A percentile compares a stretch with the other conserved stretches of the same genome.
These are phyloP conservation scores for Glyphotaelius pellucidus DNA, from an alignment of 2,888 invertebrate genomes.

Conservation along the genomic window DNA sequence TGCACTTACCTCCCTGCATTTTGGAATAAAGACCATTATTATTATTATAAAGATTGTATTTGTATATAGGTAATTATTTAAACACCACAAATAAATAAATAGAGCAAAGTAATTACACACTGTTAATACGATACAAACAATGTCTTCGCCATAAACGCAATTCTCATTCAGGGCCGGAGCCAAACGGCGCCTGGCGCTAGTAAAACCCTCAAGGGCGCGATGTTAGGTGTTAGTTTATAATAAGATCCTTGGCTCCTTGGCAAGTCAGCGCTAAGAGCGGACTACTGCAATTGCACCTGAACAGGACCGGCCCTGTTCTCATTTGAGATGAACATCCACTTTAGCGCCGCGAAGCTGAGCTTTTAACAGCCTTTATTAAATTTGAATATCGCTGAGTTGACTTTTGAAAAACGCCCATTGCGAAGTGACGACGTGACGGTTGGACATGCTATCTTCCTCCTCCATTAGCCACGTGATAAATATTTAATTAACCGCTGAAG, in stretches of 20 bases:
- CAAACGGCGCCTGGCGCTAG: too few species aligned
- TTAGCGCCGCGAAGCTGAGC: neutral
- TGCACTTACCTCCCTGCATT: too few species aligned
- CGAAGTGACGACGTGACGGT: conserved; percentile 52
- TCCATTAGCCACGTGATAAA: conserved; percentile 61
- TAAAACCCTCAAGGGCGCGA: too few species aligned
- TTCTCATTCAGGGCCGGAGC: neutral
- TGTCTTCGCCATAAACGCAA: neutral
- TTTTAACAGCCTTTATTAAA: neutral
- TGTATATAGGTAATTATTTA: too few species aligned
- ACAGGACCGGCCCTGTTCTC: neutral
- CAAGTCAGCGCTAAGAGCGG: too few species aligned
- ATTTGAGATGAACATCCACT: neutral
- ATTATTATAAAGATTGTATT: too few species aligned
- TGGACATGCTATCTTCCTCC: conserved; percentile 29
- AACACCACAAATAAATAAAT: too few species aligned
- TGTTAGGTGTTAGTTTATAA: too few species aligned
- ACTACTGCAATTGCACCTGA: too few species aligned
- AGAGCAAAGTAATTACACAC: too few species aligned
- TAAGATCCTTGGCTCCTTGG: too few species aligned
- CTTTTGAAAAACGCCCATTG: neutral
- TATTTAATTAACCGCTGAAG: conserved; percentile 58
- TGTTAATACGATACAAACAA: neutral
- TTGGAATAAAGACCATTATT: too few species aligned
- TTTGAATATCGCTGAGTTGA: neutral